Base-by-base conservation (phyloP, 2,888 invertebrate genomes). In the Thymelicus lineola region DNA sequence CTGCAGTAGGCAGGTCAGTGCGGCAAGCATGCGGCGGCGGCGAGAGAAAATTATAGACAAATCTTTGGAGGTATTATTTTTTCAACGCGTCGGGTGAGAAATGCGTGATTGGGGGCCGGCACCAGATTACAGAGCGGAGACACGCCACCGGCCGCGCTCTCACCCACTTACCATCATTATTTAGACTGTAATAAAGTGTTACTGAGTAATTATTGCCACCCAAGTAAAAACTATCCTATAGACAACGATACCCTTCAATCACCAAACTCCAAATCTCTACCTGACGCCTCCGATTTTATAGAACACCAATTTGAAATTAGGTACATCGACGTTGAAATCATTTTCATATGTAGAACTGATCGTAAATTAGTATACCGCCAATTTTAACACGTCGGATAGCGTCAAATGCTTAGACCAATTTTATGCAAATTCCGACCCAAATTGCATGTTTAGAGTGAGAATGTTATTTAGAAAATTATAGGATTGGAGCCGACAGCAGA, bases 71-170 rank as follows among this genome's bases (percentile, higher is more conserved):
- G 88, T 90, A 91, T 93, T 91, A 93, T 93, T 93, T 93, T 93
- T 93, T 93, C 92, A 93, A 89, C 93, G 90, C 93, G 90, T 85
- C 85, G 91, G 91, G 93, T 93, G 93, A 93, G 93, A 93, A 93
- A 88, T 90, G 91, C 90, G 86, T 92, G 92, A 93, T 93, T 93
- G 91, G 86, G 86, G 91, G 86, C 87, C 93, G 93, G 93, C 88
- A 68, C 77, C 76, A 88, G 91, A 93, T 93, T 92, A 93, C 92
- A 93, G 92, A 84, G 75, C 82, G 80, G 84, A 77, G 87, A 87
- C 92, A 87, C 88, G 91, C 91, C 90, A 90, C 90, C 91, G 86
- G 83, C 88, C 80, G 79, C 82, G 83, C 86, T 84, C 88, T 87
- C 86, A 86, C 87, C 86, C 87, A 87, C 87, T 88, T 89, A 89